Base-by-base conservation (phyloP, 2,797 vertebrate genomes). In the Vireo griseus region DNA sequence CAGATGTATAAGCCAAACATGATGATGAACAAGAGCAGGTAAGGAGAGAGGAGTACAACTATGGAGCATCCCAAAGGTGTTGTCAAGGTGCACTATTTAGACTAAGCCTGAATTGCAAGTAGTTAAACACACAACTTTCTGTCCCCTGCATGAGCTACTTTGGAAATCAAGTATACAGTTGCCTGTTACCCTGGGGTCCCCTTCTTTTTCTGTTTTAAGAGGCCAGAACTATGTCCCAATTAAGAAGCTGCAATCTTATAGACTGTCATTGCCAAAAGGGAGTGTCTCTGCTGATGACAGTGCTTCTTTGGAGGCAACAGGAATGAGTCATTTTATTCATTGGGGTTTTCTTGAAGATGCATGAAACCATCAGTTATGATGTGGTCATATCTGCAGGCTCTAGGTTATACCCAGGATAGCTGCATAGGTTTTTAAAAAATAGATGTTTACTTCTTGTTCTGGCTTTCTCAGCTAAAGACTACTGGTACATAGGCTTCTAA, bases 271-370 rank as follows among this genome's bases (percentile, higher is more conserved):
- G 85, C 69, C 61, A 86, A 67, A 93, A 96, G 61, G 68, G 88
- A 87, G 78, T 74, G 78, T 47, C 74, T 69, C 24, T 87, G 82
- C 52, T 92, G 89, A 92, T 71, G 84, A 58, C 42, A 90, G 65
- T 31, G n/a, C 52, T 42, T 63, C 87, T 88, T 67, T 86, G 66
- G 61, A 92, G 26, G 75, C 51, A 75, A 40, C 45, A 91, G 31
- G 35, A 77, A 62, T 90, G 76, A 91, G 62, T 86, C 50, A 90
- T 31, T 80, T 92, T 39, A 68, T 83, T 88, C 52, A 59, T 4
- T 6, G 1, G 48, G n/a, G 22, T 29, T 55, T 86, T 90, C 83
- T 28, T 68, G 39, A 89, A 95, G 52, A 54, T 24, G 35, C 12
- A 47, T 45, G 29, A 88, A 85, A 57, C 42, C 67, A 85, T 67